phyloP scores from a whole-genome alignment of 2,888 invertebrate genomes.

The Calameuta pallipes region DNA sequence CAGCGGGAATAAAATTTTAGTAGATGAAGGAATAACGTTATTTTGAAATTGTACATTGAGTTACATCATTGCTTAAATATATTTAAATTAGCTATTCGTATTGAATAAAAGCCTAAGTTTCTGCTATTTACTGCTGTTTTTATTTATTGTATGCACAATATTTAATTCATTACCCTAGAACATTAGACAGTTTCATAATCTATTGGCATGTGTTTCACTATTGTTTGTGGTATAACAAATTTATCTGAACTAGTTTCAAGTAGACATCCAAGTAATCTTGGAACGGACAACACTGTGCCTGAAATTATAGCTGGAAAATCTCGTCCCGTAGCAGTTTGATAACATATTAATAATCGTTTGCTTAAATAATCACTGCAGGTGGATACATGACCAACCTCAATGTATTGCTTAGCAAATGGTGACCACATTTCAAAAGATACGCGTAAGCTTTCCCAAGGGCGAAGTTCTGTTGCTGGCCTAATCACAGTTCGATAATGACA shows the following conservation, averaged over 20 bases:
- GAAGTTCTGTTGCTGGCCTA: slow-evolving; percentile 73
- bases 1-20: not conserved
- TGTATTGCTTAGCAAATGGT: slow-evolving; percentile 70
- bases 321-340: slow-evolving; percentile 68
- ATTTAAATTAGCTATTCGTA: no score
- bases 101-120: no score
- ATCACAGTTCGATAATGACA: slow-evolving; percentile 76
- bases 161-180: not conserved
- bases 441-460: slow-evolving; percentile 75
- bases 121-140: not conserved
- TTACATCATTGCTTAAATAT: no score
- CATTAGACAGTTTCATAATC: not conserved
- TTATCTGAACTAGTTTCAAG: slow-evolving; percentile 73
- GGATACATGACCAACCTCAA: slow-evolving; percentile 82
- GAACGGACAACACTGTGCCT: slow-evolving; percentile 80
- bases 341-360: slow-evolving; percentile 80
- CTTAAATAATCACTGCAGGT: slow-evolving; percentile 80
- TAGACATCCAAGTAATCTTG: slow-evolving; percentile 78
- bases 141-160: not conserved
- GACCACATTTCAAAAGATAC: slow-evolving; percentile 83
- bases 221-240: slow-evolving; percentile 48
- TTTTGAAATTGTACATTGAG: not conserved
- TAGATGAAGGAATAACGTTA: not conserved
- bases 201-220: slow-evolving; percentile 31
- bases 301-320: slow-evolving; percentile 77